Conservation (phyloP, 92 coral and sea anemone genomes). For the Meandrina meandrites region DNA sequence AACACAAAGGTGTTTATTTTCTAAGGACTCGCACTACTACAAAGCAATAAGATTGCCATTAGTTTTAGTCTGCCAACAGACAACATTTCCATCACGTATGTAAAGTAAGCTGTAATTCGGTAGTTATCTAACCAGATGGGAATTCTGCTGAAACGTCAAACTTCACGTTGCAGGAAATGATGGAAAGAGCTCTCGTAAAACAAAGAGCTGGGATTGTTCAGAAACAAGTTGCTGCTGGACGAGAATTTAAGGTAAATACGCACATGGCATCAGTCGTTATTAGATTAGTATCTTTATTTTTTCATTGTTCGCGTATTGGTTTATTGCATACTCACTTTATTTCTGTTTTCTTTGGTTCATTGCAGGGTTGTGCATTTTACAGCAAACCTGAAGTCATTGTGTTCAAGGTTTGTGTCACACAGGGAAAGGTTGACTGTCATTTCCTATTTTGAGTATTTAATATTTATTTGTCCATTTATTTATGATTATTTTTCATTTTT, state of each 20-base stretch:
- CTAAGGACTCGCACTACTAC: neutral
- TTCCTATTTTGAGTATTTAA: neutral
- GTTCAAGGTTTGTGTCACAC: constrained; percentile 74
- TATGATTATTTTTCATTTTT: neutral
- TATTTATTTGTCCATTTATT: neutral
- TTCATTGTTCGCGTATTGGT: neutral
- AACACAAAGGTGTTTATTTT: neutral
- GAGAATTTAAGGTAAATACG: constrained; percentile 87
- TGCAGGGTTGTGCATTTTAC: constrained; percentile 99
- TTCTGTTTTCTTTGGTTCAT: neutral
- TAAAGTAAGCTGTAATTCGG: neutral
- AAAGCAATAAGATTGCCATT: neutral
- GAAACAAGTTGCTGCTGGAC: constrained; percentile 96
- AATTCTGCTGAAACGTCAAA: neutral
- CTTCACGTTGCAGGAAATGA: constrained; percentile 77
- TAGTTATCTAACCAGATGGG: neutral
- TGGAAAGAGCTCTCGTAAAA: constrained; percentile 87
- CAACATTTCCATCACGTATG: neutral
- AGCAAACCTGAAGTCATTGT: constrained; percentile 97
- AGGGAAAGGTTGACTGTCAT: neutral
- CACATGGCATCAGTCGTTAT: neutral
- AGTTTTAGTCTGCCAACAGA: neutral
- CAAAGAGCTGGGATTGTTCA: constrained; percentile 95
- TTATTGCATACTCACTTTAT: neutral
- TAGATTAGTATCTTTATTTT: neutral